Evolutionary conservation across 2,797 vertebrate species (phyloP).

Genomic region (Tympanoctomys barrerae): DNA sequence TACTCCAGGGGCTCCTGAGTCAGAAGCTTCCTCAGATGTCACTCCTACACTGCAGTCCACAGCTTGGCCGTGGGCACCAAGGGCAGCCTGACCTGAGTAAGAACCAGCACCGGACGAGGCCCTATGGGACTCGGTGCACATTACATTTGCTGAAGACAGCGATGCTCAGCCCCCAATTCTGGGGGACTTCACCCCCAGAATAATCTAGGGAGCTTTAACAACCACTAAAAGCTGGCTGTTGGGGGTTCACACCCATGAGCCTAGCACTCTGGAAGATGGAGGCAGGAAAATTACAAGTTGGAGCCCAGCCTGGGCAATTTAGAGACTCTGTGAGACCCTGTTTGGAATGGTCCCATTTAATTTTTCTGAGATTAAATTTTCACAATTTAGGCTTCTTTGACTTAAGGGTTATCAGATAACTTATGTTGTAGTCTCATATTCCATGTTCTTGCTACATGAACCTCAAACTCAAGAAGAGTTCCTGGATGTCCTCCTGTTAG

Average conservation of each 20-base stretch:
- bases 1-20: not conserved
- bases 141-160: not conserved
- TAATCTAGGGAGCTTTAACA: not conserved
- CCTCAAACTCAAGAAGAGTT: not conserved
- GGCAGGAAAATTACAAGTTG: not conserved
- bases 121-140: not conserved
- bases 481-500: not conserved
- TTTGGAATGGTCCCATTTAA: not conserved
- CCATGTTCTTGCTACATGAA: not conserved
- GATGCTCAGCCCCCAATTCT: not conserved
- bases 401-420: not conserved
- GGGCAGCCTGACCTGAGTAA: not conserved
- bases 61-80: not conserved
- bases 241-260: not conserved
- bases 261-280: not conserved
- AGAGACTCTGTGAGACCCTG: not conserved
- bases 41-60: not conserved
- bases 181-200: not conserved
- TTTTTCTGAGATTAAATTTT: constrained; percentile 23
- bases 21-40: not conserved
- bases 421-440: not conserved
- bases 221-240: not conserved
- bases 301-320: not conserved
- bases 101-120: not conserved
- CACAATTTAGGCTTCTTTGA: not conserved